Conservation (phyloP, 2,797 vertebrate species). For the Mormyrops boulengeri region DNA sequence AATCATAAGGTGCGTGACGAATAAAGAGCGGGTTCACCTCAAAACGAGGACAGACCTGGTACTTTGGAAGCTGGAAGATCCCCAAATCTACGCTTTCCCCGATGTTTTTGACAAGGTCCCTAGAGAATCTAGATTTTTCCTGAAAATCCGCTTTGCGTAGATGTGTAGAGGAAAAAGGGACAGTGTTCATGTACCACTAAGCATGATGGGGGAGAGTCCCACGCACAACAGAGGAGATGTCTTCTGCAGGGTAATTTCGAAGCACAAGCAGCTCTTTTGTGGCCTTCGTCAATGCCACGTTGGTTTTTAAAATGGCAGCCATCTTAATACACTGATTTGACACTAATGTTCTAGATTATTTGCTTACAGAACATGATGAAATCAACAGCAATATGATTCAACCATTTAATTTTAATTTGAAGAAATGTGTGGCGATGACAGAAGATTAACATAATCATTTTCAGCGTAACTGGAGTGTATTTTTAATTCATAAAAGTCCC, state of each 20-base stretch:
- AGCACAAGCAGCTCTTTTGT: neutral
- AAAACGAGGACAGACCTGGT: neutral
- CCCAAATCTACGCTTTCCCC: neutral
- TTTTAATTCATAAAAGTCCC: neutral
- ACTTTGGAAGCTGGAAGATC: neutral
- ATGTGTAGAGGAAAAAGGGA: neutral
- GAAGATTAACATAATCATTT: neutral
- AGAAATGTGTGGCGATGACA: neutral
- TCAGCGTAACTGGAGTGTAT: neutral
- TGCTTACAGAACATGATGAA: neutral
- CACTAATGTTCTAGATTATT: neutral
- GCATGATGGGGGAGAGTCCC: neutral
- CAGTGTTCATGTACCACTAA: neutral
- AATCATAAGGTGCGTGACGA: constrained; percentile 41
- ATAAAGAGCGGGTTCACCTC: constrained; percentile 17
- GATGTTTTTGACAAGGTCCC: neutral
- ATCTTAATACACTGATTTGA: neutral
- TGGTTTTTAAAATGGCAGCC: neutral
- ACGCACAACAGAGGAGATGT: neutral
- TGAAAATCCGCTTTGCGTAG: neutral
- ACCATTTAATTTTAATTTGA: neutral
- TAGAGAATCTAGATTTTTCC: neutral
- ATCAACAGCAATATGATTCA: neutral
- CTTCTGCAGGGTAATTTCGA: neutral
- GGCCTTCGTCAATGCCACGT: neutral